Evolutionary conservation across 2,797 vertebrate genomes (phyloP), one percentile per base, ranked within the genome.

Genomic region (Hyperoplus immaculatus): DNA sequence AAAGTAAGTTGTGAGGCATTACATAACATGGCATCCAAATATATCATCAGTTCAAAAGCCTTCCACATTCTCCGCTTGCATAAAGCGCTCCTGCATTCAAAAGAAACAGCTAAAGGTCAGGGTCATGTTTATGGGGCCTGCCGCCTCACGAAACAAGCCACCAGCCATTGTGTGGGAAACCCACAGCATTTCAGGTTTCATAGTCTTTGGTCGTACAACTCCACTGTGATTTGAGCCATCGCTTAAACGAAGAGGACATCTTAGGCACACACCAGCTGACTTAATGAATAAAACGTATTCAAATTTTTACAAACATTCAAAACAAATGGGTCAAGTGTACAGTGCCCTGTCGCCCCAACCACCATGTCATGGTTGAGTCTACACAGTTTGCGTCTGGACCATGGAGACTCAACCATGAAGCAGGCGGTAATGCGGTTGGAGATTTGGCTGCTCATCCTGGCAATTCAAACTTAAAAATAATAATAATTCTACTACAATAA

Each of bases 121-220:
- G 80, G 82, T 85, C 74, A 78, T 75, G 73, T 43, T 77, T 68
- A 73, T 71, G 75, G 53, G 64, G 75, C 79, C 70, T 54, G 67
- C 75, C 67, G 71, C 63, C 57, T 72, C 69, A 46, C n/a, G 1
- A 76, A 29, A 59, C 65, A 38, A 60, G 72, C 81, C 46, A 51
- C 13, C 63, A 72, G 41, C 57, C 62, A 77, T 80, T 82, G 81
- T 82, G 71, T 12, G 7, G 41, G 50, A 11, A 18, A 7, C 60
- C 21, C 36, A 50, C 55, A 47, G 14, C 42, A 41, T 43, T 80
- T 64, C n/a, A 53, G 38, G 76, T 58, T 57, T 53, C 55, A 51
- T 3, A 10, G 54, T 51, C 55, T 11, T 10, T 56, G 43, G 69
- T 50, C 60, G 54, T 21, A 36, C 38, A 69, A 13, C 14, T 58